These are phyloP conservation scores for Molossus molossus DNA, from an alignment of 2,797 vertebrate species.

Conservation along the genomic window DNA sequence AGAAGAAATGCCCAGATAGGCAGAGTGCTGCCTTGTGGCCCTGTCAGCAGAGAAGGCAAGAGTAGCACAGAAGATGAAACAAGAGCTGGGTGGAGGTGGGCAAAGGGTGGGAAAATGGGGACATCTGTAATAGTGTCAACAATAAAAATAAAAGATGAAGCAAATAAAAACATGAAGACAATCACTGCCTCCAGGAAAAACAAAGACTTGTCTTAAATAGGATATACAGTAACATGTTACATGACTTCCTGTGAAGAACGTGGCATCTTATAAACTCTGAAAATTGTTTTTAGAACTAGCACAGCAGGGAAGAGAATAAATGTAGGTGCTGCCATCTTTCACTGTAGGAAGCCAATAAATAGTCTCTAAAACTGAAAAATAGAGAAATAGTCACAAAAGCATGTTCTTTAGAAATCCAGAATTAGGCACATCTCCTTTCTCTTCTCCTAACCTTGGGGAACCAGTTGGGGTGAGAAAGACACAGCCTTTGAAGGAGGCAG, in stretches of 20 bases:
- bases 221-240: not conserved
- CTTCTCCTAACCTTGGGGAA: not conserved
- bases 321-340: not conserved
- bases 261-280: not conserved
- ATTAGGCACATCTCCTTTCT: not conserved
- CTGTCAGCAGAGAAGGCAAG: not conserved
- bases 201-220: not conserved
- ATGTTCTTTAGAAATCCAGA: not conserved
- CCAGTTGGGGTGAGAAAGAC: accelerated
- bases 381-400: not conserved
- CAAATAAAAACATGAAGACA: not conserved
- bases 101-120: not conserved
- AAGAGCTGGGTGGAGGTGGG: not conserved
- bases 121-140: not conserved
- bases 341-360: not conserved
- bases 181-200: not conserved
- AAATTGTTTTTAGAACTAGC: not conserved
- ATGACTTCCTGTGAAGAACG: accelerated
- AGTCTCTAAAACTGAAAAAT: not conserved
- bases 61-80: not conserved
- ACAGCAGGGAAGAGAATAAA: not conserved
- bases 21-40: accelerated
- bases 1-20: not conserved
- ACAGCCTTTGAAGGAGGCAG: not conserved
- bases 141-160: not conserved